Percentiles rank a stretch among this genome's conserved stretches.
These are phyloP conservation scores for Ceratina calcarata DNA, from an alignment of 1,140 invertebrate genomes.

Conservation along the genomic window DNA sequence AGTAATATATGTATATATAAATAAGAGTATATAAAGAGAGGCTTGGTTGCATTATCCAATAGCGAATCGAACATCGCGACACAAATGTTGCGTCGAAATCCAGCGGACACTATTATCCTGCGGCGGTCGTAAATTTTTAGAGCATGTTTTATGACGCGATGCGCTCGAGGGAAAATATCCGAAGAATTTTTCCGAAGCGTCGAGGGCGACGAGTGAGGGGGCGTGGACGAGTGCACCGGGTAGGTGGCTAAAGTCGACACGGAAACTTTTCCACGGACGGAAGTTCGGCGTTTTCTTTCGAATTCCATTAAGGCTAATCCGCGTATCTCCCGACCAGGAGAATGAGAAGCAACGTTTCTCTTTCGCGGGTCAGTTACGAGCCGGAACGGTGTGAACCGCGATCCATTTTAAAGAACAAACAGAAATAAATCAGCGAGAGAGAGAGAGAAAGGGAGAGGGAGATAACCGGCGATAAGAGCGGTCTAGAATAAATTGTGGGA, in stretches of 20 bases:
- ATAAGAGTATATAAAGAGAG: no score
- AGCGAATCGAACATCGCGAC: not conserved
- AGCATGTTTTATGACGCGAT: conserved; percentile 4
- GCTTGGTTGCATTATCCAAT: no score
- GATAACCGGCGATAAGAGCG: no score
- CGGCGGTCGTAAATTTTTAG: not conserved
- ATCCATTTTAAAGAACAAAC: no score
- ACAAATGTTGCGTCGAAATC: not conserved
- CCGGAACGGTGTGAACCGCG: no score
- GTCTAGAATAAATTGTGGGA: not conserved
- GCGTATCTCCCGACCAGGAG: not conserved
- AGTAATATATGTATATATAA: no score
- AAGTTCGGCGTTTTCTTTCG: conserved; percentile 6
- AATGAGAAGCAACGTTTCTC: not conserved
- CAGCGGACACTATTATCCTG: not conserved
- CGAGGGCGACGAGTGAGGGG: not conserved
- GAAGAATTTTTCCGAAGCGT: not conserved
- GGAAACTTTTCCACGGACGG: not conserved
- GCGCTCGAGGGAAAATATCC: not conserved
- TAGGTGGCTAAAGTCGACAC: not conserved
- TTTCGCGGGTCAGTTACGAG: no score
- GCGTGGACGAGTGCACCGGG: no score
- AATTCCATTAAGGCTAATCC: conserved; percentile 3
- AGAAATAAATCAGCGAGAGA: no score
- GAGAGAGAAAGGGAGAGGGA: no score